Percentiles rank a stretch among this genome's conserved stretches.
phyloP scores from a whole-genome alignment of 2,888 invertebrate species.

The Nephrotoma appendiculata region DNA sequence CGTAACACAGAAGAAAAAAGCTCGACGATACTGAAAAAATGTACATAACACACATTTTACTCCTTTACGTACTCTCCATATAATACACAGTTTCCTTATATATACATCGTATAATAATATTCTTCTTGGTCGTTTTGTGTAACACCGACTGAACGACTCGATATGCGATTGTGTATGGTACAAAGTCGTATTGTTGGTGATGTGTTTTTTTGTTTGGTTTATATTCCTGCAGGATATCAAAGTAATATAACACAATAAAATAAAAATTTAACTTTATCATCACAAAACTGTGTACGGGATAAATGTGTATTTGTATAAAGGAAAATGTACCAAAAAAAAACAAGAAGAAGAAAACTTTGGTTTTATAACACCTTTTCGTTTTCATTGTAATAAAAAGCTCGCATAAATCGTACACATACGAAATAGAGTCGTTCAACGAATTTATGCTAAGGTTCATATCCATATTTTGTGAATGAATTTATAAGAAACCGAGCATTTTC shows the following conservation, averaged over 20 bases:
- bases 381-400: background rate
- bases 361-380: background rate
- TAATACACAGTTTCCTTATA: background rate
- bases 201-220: background rate
- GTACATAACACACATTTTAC: background rate
- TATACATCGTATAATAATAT: background rate
- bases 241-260: background rate
- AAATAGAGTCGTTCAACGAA: background rate
- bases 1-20: background rate
- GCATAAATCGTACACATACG: background rate
- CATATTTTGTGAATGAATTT: too few relatives aligned
- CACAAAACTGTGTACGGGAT: background rate
- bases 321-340: background rate
- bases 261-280: background rate
- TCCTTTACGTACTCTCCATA: background rate
- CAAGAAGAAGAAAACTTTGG: background rate
- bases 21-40: background rate
- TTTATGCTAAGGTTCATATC: too few relatives aligned
- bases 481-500: too few relatives aligned
- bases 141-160: background rate
- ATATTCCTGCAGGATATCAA: conserved; percentile 2
- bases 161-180: background rate
- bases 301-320: background rate
- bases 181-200: background rate
- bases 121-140: background rate